A percentile compares a stretch with the other conserved stretches of the same genome.
These are phyloP conservation scores for Mugil cephalus DNA, from an alignment of 2,113 vertebrate species.

Conservation along the genomic window DNA sequence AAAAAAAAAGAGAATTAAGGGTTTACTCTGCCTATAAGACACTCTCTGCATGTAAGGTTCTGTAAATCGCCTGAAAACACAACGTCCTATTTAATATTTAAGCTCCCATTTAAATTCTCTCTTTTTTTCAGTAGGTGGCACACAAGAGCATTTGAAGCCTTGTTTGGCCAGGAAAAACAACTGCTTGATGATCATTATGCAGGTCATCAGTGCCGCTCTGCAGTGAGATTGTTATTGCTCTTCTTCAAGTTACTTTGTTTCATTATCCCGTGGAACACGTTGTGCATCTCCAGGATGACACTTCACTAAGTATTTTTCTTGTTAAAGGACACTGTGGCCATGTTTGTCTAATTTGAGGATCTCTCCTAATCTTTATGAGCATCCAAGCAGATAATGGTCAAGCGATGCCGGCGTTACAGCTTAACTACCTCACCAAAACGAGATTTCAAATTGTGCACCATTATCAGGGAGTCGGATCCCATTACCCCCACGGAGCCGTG, in stretches of 20 bases:
- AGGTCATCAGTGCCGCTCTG: slow-evolving; percentile 27
- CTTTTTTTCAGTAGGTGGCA: slow-evolving; percentile 80
- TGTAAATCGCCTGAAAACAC: not conserved
- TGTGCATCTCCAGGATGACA: slow-evolving; percentile 4
- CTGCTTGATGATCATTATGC: slow-evolving; percentile 29
- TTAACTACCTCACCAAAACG: slow-evolving; percentile 56
- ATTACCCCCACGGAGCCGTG: slow-evolving; percentile 62
- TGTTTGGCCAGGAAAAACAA: not conserved
- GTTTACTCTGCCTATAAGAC: not conserved
- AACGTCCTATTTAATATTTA: slow-evolving; percentile 5
- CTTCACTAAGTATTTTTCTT: slow-evolving; percentile 34
- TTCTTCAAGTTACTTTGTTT: slow-evolving; percentile 28
- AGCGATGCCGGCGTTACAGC: slow-evolving; percentile 34
- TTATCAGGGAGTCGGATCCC: slow-evolving; percentile 65
- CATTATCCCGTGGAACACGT: slow-evolving; percentile 26
- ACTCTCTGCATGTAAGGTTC: not conserved
- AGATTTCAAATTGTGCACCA: slow-evolving; percentile 62
- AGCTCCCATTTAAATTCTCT: not conserved
- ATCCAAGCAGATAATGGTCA: slow-evolving; percentile 50
- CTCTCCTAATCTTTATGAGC: slow-evolving; percentile 39
- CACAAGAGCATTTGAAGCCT: slow-evolving; percentile 53
- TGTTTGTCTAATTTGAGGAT: slow-evolving; percentile 43
- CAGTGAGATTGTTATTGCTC: slow-evolving; percentile 22
- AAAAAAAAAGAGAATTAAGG: not conserved
- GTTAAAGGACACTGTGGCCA: slow-evolving; percentile 29